Percentiles rank a stretch among this genome's conserved stretches.
Evolutionary conservation across 2,797 vertebrate species (phyloP).

Genomic region (Coranthus polyacanthus): DNA sequence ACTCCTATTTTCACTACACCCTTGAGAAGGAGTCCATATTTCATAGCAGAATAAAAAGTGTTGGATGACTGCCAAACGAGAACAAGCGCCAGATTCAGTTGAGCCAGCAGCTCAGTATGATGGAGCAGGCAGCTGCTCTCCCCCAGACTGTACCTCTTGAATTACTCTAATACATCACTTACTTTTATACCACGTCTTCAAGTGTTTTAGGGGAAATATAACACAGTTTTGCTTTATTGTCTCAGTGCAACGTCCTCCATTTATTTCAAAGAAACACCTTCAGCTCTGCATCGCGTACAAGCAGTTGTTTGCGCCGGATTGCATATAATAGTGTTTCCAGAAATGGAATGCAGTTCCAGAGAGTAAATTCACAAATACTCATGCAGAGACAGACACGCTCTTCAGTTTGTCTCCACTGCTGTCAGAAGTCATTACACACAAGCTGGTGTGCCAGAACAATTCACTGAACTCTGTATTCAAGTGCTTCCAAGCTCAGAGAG

Average conservation of each 20-base stretch:
- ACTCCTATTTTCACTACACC: constrained; percentile 45
- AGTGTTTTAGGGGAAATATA: constrained; percentile 7
- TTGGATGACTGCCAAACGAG: constrained; percentile 70
- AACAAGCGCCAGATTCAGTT: constrained; percentile 72
- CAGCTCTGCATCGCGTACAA: constrained; percentile 49
- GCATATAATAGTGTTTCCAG: constrained; percentile 76
- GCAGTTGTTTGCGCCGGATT: constrained; percentile 62
- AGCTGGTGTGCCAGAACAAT: constrained; percentile 74
- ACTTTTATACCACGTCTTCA: constrained; percentile 24
- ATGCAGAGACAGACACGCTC: constrained; percentile 75
- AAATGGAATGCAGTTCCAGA: constrained; percentile 76
- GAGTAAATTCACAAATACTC: constrained; percentile 74
- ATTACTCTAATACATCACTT: constrained; percentile 46
- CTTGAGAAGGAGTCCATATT: constrained; percentile 53
- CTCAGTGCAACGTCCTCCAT: constrained; percentile 13
- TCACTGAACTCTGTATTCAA: constrained; percentile 71
- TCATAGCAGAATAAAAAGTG: constrained; percentile 59
- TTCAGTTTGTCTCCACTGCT: constrained; percentile 81
- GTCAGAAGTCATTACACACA: constrained; percentile 83
- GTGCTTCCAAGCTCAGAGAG: constrained; percentile 68
- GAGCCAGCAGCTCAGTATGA: constrained; percentile 62
- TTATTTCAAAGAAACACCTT: constrained; percentile 41
- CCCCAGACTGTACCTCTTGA: constrained; percentile 61
- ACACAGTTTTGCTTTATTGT: constrained; percentile 3
- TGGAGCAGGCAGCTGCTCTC: constrained; percentile 67